Conservation (phyloP, 1,140 invertebrate genomes). For the Potamilus streckersoni region DNA sequence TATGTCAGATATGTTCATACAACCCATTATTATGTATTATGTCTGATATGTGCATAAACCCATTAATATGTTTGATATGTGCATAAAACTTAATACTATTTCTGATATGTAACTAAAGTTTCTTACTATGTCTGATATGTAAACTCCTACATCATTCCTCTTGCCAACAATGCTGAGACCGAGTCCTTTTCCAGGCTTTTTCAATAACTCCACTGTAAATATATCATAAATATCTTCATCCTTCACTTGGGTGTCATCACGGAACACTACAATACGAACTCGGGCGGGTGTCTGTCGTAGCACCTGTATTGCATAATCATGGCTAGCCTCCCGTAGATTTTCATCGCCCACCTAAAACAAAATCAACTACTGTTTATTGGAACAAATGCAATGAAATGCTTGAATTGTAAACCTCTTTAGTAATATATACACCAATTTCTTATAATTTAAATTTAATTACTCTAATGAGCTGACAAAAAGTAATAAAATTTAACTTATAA, state of each 20-base stretch:
- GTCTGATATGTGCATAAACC: too few species aligned
- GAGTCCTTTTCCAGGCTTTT: slow-evolving; percentile 92
- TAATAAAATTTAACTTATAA: too few species aligned
- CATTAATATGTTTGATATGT: too few species aligned
- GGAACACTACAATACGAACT: slow-evolving; percentile 89
- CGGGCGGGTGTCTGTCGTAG: slow-evolving; percentile 73
- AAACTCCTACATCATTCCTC: slow-evolving; percentile 88
- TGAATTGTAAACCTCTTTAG: too few species aligned
- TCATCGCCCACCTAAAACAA: slow-evolving; percentile 87
- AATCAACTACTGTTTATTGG: too few species aligned
- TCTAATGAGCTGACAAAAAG: too few species aligned
- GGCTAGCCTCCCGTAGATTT: slow-evolving; percentile 90
- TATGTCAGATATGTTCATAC: too few species aligned
- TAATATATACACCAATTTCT: too few species aligned
- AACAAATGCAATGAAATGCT: too few species aligned
- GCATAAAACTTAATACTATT: slow-evolving; percentile 86
- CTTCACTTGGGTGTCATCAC: slow-evolving; percentile 74
- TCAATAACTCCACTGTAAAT: slow-evolving; percentile 89
- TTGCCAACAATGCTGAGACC: slow-evolving; percentile 92
- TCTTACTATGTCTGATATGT: slow-evolving; percentile 94
- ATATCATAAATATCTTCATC: slow-evolving; percentile 81
- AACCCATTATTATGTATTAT: too few species aligned
- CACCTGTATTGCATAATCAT: slow-evolving; percentile 78
- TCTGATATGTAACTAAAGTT: slow-evolving; percentile 86
- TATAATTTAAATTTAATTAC: too few species aligned